Percentiles rank a stretch among this genome's conserved stretches.
Conservation (phyloP, 2,888 invertebrate species). For the Pseudanteris insignis region DNA sequence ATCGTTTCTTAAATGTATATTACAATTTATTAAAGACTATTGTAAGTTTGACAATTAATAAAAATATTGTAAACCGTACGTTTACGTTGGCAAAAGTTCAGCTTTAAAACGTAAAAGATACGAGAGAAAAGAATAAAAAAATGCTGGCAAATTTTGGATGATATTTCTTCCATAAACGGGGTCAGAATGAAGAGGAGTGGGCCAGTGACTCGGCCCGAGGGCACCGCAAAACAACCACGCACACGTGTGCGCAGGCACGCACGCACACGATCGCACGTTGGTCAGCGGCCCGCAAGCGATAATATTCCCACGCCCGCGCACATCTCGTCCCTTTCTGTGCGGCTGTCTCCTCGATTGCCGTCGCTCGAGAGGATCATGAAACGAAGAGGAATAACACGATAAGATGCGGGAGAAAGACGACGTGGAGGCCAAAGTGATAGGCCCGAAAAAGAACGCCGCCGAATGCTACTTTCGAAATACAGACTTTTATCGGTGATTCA, state of each 20-base stretch:
- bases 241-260: conserved; percentile 9
- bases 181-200: conserved; percentile 42
- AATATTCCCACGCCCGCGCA: conserved; percentile 56
- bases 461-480: conserved; percentile 37
- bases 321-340: conserved; percentile 27
- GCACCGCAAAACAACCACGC: conserved; percentile 11
- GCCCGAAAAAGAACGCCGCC: conserved; percentile 35
- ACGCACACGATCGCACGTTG: conserved; percentile 34
- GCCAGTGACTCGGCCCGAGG: conserved; percentile 46
- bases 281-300: conserved; percentile 54
- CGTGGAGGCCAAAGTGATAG: conserved; percentile 35
- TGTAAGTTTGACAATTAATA: no score
- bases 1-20: no score
- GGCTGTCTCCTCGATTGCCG: conserved; percentile 14
- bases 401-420: conserved; percentile 37
- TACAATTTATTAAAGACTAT: no score
- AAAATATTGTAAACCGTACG: no score
- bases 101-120: neutral
- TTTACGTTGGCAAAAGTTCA: neutral
- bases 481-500: conserved; percentile 29
- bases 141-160: conserved; percentile 27
- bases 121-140: conserved; percentile 10
- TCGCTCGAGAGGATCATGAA: conserved; percentile 30
- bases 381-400: conserved; percentile 40
- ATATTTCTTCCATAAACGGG: conserved; percentile 40